phyloP scores from a whole-genome alignment of 2,113 vertebrate species.

The Megaceryle maxima region DNA sequence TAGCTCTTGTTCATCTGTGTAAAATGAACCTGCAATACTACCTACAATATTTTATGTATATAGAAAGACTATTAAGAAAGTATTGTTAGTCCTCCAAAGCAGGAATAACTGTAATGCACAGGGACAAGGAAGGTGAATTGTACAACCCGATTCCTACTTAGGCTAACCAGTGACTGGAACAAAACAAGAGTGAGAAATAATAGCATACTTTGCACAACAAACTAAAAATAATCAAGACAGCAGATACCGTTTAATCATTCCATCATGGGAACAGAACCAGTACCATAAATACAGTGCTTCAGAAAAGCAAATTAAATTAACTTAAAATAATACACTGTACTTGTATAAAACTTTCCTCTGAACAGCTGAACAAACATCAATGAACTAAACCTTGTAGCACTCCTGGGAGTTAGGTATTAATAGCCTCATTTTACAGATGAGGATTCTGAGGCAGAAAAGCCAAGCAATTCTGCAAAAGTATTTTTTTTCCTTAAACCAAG shows the following conservation, averaged over 20 bases:
- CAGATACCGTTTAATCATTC: conserved; percentile 19
- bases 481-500: background rate
- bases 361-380: conserved; percentile 62
- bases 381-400: conserved; percentile 15
- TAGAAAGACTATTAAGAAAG: background rate
- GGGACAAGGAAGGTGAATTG: conserved; percentile 21
- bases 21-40: background rate
- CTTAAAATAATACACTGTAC: conserved; percentile 53
- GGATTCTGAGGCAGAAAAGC: background rate
- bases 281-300: conserved; percentile 22
- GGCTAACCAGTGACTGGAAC: background rate
- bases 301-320: conserved; percentile 50
- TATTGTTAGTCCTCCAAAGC: background rate
- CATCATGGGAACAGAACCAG: conserved; percentile 51
- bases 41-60: background rate
- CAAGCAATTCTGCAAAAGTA: background rate
- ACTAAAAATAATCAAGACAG: conserved; percentile 57
- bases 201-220: conserved; percentile 25
- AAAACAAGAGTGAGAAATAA: conserved; percentile 21
- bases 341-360: background rate
- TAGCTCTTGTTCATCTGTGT: background rate
- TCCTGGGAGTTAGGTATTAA: conserved; percentile 55
- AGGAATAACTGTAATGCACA: background rate
- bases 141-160: background rate
- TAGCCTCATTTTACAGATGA: conserved; percentile 31